These are phyloP conservation scores for Tetraodon nigroviridis DNA, from an alignment of 2,113 vertebrate species.

Conservation along the genomic window DNA sequence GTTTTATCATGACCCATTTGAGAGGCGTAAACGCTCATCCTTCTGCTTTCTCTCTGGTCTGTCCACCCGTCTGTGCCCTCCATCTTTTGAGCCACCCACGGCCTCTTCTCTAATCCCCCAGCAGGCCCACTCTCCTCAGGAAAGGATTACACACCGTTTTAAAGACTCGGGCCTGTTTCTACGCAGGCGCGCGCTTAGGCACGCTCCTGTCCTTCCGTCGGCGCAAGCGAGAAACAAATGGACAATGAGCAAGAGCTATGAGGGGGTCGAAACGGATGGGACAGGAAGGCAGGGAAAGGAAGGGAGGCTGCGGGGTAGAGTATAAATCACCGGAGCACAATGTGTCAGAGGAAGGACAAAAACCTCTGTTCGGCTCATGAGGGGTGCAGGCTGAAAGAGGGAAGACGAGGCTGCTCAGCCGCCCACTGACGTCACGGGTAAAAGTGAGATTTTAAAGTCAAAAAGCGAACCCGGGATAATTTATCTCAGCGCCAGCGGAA, in stretches of 20 bases:
- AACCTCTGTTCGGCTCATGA: slow-evolving; percentile 51
- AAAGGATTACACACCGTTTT: slow-evolving; percentile 60
- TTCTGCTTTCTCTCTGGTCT: slow-evolving; percentile 10
- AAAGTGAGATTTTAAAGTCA: not conserved
- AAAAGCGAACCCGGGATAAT: not conserved
- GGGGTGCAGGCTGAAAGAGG: slow-evolving; percentile 33
- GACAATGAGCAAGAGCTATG: slow-evolving; percentile 45
- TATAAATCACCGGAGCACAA: slow-evolving; percentile 64
- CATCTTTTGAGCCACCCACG: slow-evolving; percentile 52
- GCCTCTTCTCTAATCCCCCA: slow-evolving; percentile 52
- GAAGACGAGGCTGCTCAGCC: slow-evolving; percentile 12
- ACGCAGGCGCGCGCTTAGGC: slow-evolving; percentile 3
- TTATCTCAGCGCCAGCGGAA: not conserved
- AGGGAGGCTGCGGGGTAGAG: slow-evolving; percentile 46
- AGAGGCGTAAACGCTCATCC: slow-evolving; percentile 21
- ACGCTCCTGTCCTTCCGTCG: slow-evolving; percentile 1
- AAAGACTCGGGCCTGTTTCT: slow-evolving; percentile 32
- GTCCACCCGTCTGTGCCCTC: slow-evolving; percentile 39
- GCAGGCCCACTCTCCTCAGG: slow-evolving; percentile 52
- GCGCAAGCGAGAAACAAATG: slow-evolving; percentile 30
- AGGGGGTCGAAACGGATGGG: slow-evolving; percentile 41
- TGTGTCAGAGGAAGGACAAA: slow-evolving; percentile 64
- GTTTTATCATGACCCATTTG: slow-evolving; percentile 4
- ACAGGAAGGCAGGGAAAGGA: slow-evolving; percentile 27
- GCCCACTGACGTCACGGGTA: not conserved